Evolutionary conservation across 2,797 vertebrate species (phyloP), one percentile per base, ranked within the genome.

Genomic region (Spondyliosoma cantharus): DNA sequence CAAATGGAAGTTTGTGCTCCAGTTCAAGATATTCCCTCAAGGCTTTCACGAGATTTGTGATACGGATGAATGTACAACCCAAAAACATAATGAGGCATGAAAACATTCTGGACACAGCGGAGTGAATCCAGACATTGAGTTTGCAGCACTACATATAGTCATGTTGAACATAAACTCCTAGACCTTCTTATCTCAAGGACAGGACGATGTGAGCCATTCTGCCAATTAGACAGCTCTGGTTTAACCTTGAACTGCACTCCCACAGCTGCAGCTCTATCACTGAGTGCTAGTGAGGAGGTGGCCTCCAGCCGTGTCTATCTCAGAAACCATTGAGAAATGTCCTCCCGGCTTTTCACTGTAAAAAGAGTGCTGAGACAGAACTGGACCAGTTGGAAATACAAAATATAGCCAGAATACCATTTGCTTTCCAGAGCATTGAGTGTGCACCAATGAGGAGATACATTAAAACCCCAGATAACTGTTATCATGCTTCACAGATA

Each of bases 121-220:
- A 76, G 66, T 65, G 78, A 81, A 84, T 74, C 71, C 84, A 87
- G 88, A 83, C 81, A 80, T 61, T 46, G 76, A 84, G 68, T 76
- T 83, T 80, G 74, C 57, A 74, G 71, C 84, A 84, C 85, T 85
- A 84, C 87, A 93, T 90, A 88, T 89, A 90, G 85, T 71, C 56
- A 72, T 72, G 85, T 79, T 86, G 79, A 90, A 88, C 81, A 89
- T 89, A 93, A 87, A 90, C 76, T 77, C 76, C 82, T 91, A 91
- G 85, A 91, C 85, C 74, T 82, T 85, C 82, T 91, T 91, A 93
- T 93, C 92, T 94, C 93, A 95, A 95, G 95, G 94, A 93, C 90
- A 81, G 93, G 85, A 94, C 89, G 74, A 73, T 76, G 84, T 84
- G 93, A 92, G 87, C 89, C 86, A 76, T 89, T 93, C 92, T 83